Evolutionary conservation across 2,888 invertebrate genomes (phyloP), one percentile per base, ranked within the genome.

Genomic region (Rutpela maculata): DNA sequence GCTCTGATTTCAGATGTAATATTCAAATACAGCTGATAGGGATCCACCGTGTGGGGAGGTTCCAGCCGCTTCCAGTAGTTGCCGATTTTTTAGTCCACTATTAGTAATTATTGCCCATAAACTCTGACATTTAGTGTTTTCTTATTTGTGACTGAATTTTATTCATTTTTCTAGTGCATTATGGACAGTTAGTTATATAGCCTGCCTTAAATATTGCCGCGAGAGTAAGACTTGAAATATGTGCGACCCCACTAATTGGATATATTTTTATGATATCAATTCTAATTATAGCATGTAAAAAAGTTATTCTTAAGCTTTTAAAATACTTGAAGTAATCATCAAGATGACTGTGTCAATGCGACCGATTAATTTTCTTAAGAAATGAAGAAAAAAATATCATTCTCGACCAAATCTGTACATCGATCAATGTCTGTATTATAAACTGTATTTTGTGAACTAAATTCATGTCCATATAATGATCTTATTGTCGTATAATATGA

Each of bases 401-500:
- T 75, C 62, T 69, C 43, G 57, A 55, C 56, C n/a, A 74, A 69
- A 66, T 77, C 76, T 80, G 80, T 78, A 80, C 71, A 70, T 60
- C 19, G n/a, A 77, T 78, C 72, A 65, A 73, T 77, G 71, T 80
- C 76, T 70, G 78, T 80, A 77, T 77, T 77, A 62, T 65, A n/a
- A 65, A 65, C 38, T 65, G 26, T 63, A 63, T 70, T 70, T 59
- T 35, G 22, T 70, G 59, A 60, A 70, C 38, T 60, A 70, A 15
- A 60, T 60, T 50, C n/a, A 70, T 81, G 85, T 85, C 84, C 83
- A 82, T 83, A 83, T 83, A 83, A 84, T 84, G 82, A 75, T 80
- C 74, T 77, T 76, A 81, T 69, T 83, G 81, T 82, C 82, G 82
- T 84, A 85, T 81, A 83, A 83, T 86, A 85, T 87, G 87, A 87